Evolutionary conservation across 2,797 vertebrate genomes (phyloP).

Genomic region (Mallotus villosus): DNA sequence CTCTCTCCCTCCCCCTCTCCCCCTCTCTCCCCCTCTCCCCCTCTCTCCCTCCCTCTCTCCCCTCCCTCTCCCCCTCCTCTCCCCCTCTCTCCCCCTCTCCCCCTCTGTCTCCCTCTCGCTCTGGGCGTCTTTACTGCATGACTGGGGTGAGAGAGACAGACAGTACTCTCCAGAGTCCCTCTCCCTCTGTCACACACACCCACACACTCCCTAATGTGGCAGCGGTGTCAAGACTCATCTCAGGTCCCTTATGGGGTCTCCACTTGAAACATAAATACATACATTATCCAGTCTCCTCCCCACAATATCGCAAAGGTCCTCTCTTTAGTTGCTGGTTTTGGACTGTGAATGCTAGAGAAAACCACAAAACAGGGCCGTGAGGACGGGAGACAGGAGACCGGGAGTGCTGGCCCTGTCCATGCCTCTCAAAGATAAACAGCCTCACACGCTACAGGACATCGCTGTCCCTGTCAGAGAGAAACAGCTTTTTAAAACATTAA

Average conservation of each 20-base stretch:
- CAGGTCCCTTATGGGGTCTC: slow-evolving; percentile 1
- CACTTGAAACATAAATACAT: background rate
- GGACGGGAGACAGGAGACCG: too few relatives aligned
- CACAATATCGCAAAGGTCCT: background rate
- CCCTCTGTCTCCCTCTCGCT: background rate
- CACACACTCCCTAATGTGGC: background rate
- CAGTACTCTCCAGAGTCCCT: background rate
- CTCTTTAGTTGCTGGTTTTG: background rate
- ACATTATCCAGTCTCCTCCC: background rate
- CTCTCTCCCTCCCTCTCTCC: too few relatives aligned
- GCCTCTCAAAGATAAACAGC: background rate
- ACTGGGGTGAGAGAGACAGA: background rate
- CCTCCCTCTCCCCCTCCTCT: too few relatives aligned
- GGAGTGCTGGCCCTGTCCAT: background rate
- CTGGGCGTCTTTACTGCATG: background rate
- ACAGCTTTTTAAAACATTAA: slow-evolving; percentile 2
- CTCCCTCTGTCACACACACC: slow-evolving; percentile 6
- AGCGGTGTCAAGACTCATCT: slow-evolving; percentile 11
- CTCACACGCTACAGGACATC: background rate
- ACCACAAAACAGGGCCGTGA: background rate
- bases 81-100: too few relatives aligned
- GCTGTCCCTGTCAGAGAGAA: background rate
- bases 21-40: too few relatives aligned
- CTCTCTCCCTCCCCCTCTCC: too few relatives aligned
- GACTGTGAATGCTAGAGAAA: background rate